Evolutionary conservation across 2,888 invertebrate genomes (phyloP).

Genomic region (Proisotoma minuta): DNA sequence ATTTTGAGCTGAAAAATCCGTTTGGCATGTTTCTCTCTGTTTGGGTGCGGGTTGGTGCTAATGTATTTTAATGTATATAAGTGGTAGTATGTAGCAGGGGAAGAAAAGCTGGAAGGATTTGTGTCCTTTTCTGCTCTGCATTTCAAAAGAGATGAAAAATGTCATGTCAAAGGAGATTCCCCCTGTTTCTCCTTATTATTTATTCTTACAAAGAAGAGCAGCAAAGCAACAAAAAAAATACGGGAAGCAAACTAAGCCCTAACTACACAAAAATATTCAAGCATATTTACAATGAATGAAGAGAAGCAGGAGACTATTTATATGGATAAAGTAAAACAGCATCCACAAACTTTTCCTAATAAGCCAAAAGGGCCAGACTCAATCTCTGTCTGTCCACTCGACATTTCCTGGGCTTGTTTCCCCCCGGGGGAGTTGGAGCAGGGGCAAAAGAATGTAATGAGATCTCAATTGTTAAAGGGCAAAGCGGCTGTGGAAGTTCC

Average conservation of each 20-base stretch:
- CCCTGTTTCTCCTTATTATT: neutral
- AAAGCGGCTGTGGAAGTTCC: no score
- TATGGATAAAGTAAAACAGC: neutral
- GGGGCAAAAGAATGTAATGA: no score
- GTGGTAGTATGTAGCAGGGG: neutral
- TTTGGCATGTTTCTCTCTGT: no score
- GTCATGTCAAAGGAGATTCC: constrained; percentile 24
- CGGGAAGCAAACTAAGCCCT: neutral
- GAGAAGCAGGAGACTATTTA: neutral
- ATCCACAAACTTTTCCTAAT: neutral
- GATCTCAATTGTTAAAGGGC: no score
- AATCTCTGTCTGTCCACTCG: no score
- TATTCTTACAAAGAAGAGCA: neutral
- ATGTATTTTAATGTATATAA: neutral
- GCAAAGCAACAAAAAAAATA: neutral
- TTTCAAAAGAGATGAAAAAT: constrained; percentile 30
- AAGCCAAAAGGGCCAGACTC: no score
- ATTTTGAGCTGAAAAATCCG: no score
- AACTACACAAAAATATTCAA: no score
- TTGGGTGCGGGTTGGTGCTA: neutral
- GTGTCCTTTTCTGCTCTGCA: constrained; percentile 12
- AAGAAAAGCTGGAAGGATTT: constrained; percentile 15
- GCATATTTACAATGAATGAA: neutral
- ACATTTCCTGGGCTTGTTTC: no score
- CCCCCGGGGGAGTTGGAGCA: no score